Evolutionary conservation across 2,888 invertebrate genomes (phyloP), one percentile per base, ranked within the genome.

Genomic region (Ryuthela nishihirai): DNA sequence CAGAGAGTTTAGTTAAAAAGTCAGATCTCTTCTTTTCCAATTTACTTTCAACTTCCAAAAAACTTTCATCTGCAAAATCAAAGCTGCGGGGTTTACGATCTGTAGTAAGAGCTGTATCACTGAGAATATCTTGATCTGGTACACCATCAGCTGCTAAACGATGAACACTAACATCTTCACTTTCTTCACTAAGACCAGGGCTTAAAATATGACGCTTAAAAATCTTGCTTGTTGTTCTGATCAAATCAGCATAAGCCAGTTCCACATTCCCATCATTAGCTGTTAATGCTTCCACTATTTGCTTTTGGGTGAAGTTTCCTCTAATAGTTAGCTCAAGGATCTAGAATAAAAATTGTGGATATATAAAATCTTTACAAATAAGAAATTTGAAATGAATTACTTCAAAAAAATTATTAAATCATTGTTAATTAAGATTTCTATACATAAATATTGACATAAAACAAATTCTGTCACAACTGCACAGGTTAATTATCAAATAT

Each of bases 231-330:
- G 86, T 85, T 65, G 83, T 83, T 72, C 85, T 85, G 69, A 82
- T 84, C 56, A 87, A 76, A 71, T 87, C 87, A 65, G 81, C 76
- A 65, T 82, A 79, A 20, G 87, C 84, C 24, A 82, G 79, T 63
- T 87, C 85, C 64, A 85, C 75, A 74, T 85, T 84, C 65, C 87
- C 87, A 69, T 83, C 82, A 71, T 82, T 82, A 54, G 80, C 82
- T 55, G 82, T 85, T 70, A 87, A 73, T 21, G 85, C 84, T 38
- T 83, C 84, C 15, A 86, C 80, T 43, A 87, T 83, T 66, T 85
- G 87, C 69, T 83, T 83, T 15, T 84, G 77, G 1, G 80, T 78
- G 68, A 85, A 87, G 67, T 83, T 84, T 26, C 87, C 87, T 65
- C 81, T 77, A 1, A 80, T 75, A 42, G 81, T 78, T 55, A 85